These are phyloP conservation scores for Serrognathus titanus DNA, from an alignment of 2,888 invertebrate genomes.

Conservation along the genomic window DNA sequence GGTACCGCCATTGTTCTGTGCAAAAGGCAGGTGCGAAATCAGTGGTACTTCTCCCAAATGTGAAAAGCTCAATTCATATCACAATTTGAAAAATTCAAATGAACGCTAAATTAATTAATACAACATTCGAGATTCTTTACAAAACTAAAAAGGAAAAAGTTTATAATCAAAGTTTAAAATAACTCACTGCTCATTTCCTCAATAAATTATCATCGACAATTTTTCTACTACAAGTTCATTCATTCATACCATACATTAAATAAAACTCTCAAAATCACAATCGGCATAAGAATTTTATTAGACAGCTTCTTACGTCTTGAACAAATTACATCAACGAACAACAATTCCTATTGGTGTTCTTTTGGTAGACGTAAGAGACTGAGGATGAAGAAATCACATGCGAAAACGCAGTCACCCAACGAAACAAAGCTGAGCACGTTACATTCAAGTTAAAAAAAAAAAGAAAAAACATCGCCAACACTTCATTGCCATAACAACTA, in stretches of 20 bases:
- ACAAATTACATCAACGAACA: too few species aligned
- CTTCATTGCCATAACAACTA: too few species aligned
- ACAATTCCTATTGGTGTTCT: too few species aligned
- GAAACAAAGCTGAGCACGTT: too few species aligned
- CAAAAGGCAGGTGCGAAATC: constrained; percentile 42
- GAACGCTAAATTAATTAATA: constrained; percentile 23
- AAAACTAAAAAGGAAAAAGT: constrained; percentile 1
- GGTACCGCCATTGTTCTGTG: constrained; percentile 36
- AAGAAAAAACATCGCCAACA: too few species aligned
- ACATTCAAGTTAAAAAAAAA: too few species aligned
- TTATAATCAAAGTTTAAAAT: neutral
- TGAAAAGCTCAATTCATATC: constrained; percentile 30
- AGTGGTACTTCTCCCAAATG: constrained; percentile 33
- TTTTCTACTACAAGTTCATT: neutral
- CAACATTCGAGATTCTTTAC: constrained; percentile 22
- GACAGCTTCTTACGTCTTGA: too few species aligned
- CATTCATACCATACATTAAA: neutral
- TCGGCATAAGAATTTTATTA: neutral
- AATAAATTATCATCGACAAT: neutral
- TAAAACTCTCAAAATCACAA: neutral
- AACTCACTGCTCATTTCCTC: constrained; percentile 12
- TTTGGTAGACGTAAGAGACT: too few species aligned
- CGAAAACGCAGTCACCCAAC: too few species aligned
- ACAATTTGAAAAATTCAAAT: constrained; percentile 30
- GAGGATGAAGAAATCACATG: too few species aligned